phyloP scores from a whole-genome alignment of 2,888 invertebrate species.

The Idaea straminata region DNA sequence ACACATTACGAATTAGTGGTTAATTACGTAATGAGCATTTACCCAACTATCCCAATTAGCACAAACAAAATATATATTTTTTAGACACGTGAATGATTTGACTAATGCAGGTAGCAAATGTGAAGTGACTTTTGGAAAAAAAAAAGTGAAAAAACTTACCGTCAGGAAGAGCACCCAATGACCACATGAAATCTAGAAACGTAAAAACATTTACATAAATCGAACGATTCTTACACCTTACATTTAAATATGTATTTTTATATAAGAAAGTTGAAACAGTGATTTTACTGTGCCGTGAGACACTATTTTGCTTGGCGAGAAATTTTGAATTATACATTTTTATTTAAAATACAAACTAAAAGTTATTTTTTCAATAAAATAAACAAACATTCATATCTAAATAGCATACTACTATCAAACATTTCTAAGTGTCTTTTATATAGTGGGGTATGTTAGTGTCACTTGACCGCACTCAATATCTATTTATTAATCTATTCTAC shows the following conservation, averaged over 20 bases:
- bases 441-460: conserved; percentile 70
- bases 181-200: conserved; percentile 99
- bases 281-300: conserved; percentile 67
- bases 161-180: conserved; percentile 98
- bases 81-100: conserved; percentile 45
- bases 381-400: conserved; percentile 56
- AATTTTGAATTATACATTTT: conserved; percentile 48
- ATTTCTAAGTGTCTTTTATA: conserved; percentile 55
- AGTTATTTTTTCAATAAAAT: conserved; percentile 50
- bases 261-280: conserved; percentile 47
- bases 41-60: conserved; percentile 42
- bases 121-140: conserved; percentile 60
- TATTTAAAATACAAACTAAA: conserved; percentile 29
- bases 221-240: conserved; percentile 75
- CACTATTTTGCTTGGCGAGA: conserved; percentile 80
- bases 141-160: conserved; percentile 85
- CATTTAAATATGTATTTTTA: conserved; percentile 55
- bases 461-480: conserved; percentile 47
- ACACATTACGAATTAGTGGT: conserved; percentile 52
- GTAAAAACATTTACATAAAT: conserved; percentile 81
- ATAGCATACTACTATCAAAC: conserved; percentile 60
- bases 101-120: conserved; percentile 52
- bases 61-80: conserved; percentile 31
- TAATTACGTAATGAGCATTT: conserved; percentile 39
- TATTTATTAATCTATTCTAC: conserved; percentile 74